Conservation (phyloP, 2,113 vertebrate species). For the Sinosuthora webbiana region DNA sequence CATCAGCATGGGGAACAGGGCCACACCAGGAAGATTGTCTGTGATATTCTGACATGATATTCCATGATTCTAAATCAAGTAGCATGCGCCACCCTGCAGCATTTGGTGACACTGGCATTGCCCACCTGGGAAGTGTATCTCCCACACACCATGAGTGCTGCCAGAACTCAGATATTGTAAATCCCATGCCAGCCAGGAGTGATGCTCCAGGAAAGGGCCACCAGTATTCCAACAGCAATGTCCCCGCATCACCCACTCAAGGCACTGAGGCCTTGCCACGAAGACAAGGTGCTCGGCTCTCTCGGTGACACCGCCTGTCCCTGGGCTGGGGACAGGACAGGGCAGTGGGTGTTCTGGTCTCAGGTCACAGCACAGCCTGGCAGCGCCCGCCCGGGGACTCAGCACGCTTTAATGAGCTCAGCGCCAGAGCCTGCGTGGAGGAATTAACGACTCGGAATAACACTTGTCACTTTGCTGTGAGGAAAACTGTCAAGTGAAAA, state of each 20-base stretch:
- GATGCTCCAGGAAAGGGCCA: background rate
- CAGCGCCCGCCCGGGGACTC: background rate
- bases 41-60: background rate
- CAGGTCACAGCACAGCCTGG: background rate
- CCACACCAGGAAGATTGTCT: background rate
- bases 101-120: background rate
- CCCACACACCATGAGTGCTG: fast-evolving
- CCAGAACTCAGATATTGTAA: background rate
- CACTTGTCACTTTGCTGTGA: background rate
- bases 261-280: background rate
- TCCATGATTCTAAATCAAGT: background rate
- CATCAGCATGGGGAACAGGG: background rate
- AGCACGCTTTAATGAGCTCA: background rate
- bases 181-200: background rate
- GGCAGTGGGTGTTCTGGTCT: background rate
- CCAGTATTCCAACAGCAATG: background rate
- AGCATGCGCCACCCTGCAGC: background rate
- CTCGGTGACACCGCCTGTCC: fast-evolving
- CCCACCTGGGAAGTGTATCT: background rate
- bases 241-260: background rate
- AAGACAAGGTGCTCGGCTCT: fast-evolving
- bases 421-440: fast-evolving
- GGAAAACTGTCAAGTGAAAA: constrained; percentile 8
- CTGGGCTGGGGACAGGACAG: background rate
- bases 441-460: background rate